Percentiles rank a stretch among this genome's conserved stretches.
phyloP scores from a whole-genome alignment of 2,888 invertebrate species.

The Sarcophaga carnaria region DNA sequence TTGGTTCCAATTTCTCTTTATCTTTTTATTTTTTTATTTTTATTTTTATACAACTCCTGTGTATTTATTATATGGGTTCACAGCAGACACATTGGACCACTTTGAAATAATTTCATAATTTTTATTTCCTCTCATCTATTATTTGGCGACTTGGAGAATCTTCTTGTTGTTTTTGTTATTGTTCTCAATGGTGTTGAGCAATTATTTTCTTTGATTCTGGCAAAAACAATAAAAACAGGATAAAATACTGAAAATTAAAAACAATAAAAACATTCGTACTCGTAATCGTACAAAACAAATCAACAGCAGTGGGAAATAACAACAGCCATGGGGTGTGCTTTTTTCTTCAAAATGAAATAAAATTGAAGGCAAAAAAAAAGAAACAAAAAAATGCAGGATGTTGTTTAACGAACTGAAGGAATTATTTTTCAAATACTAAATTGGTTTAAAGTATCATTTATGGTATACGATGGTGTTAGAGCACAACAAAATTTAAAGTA shows the following conservation, averaged over 20 bases:
- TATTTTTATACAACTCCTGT: background rate
- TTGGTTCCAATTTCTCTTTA: background rate
- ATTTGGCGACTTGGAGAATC: background rate
- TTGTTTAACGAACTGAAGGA: too few relatives aligned
- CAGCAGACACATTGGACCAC: background rate
- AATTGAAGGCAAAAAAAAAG: too few relatives aligned
- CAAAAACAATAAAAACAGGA: constrained; percentile 3
- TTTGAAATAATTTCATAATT: constrained; percentile 8
- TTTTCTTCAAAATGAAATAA: too few relatives aligned
- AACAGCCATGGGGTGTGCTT: too few relatives aligned
- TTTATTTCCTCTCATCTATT: background rate
- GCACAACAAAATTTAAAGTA: too few relatives aligned
- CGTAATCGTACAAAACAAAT: background rate
- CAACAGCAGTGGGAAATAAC: background rate
- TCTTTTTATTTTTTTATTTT: background rate
- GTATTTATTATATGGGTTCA: background rate
- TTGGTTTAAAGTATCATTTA: too few relatives aligned
- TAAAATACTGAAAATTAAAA: constrained; percentile 7
- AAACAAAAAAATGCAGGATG: too few relatives aligned
- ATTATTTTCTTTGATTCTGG: constrained; percentile 1
- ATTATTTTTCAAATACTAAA: too few relatives aligned
- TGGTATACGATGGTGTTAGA: too few relatives aligned
- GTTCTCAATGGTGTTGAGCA: background rate
- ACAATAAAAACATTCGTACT: background rate
- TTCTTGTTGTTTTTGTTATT: background rate